Evolutionary conservation across 1,140 invertebrate species (phyloP).

Genomic region (Metaphire vulgaris): DNA sequence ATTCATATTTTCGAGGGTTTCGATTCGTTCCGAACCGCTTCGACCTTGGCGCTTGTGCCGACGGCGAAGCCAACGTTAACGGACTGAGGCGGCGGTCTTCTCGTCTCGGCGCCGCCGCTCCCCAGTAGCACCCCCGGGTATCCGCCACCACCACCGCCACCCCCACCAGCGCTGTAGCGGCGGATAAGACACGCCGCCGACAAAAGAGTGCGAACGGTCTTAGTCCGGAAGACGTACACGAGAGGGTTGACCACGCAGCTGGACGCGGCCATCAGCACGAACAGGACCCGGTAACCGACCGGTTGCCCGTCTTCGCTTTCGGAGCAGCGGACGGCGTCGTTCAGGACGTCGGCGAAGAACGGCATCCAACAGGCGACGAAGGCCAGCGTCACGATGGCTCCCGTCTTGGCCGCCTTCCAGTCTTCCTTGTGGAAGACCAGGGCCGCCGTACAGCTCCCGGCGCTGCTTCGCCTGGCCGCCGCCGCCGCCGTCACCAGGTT

Average conservation of each 20-base stretch:
- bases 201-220: constrained; percentile 47
- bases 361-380: constrained; percentile 58
- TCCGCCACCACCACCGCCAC: too few relatives aligned
- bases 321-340: constrained; percentile 34
- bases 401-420: constrained; percentile 57
- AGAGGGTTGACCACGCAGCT: constrained; percentile 55
- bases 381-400: constrained; percentile 55
- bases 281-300: constrained; percentile 35
- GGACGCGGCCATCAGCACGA: constrained; percentile 45
- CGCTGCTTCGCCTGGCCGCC: constrained; percentile 34
- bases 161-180: too few relatives aligned
- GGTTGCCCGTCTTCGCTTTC: background rate
- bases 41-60: too few relatives aligned
- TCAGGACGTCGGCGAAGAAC: constrained; percentile 46
- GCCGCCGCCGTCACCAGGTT: constrained; percentile 28
- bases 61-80: too few relatives aligned
- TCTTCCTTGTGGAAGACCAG: constrained; percentile 55
- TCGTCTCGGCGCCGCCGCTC: too few relatives aligned
- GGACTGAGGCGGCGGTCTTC: too few relatives aligned
- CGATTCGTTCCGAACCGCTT: too few relatives aligned
- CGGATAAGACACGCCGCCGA: too few relatives aligned
- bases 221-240: constrained; percentile 58
- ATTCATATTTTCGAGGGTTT: too few relatives aligned
- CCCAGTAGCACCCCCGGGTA: too few relatives aligned
- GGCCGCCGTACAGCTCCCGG: constrained; percentile 48